A percentile compares a stretch with the other conserved stretches of the same genome.
These are phyloP conservation scores for Galemys pyrenaicus DNA, from an alignment of 2,113 vertebrate genomes.

Conservation along the genomic window DNA sequence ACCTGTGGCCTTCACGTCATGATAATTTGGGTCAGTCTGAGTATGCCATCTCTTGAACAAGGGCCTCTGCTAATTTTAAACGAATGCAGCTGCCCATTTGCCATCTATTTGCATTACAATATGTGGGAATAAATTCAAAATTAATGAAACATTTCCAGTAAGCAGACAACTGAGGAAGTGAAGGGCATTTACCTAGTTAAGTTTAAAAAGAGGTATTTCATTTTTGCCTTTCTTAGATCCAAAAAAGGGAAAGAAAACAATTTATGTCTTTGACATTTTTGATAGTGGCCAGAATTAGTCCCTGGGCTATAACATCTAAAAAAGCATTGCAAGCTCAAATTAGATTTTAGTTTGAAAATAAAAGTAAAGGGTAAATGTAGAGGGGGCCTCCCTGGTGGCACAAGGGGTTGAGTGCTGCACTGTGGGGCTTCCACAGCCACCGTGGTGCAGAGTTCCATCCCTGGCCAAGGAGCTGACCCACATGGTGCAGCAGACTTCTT, in stretches of 20 bases:
- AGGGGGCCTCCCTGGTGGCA: no score
- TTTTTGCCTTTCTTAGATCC: conserved; percentile 53
- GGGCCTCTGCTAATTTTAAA: conserved; percentile 65
- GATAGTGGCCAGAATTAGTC: background rate
- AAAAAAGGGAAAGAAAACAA: conserved; percentile 4
- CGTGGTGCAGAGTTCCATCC: no score
- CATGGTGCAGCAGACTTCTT: no score
- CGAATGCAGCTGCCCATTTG: conserved; percentile 46
- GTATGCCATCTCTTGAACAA: conserved; percentile 63
- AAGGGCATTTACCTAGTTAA: conserved; percentile 22
- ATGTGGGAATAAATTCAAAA: conserved; percentile 63
- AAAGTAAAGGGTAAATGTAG: background rate
- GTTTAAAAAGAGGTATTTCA: conserved; percentile 27
- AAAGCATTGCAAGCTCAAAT: background rate
- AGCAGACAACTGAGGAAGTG: conserved; percentile 39
- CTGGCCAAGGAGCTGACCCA: no score
- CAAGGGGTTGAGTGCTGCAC: no score
- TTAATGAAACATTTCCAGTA: conserved; percentile 70
- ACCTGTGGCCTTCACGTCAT: conserved; percentile 65
- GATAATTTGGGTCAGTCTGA: conserved; percentile 75
- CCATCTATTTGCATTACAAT: conserved; percentile 70
- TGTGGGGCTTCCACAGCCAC: no score
- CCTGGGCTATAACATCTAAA: background rate
- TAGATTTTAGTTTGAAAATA: conserved; percentile 17
- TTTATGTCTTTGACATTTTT: background rate